Conservation (phyloP, 2,888 invertebrate species). For the Anarsia innoxiella region DNA sequence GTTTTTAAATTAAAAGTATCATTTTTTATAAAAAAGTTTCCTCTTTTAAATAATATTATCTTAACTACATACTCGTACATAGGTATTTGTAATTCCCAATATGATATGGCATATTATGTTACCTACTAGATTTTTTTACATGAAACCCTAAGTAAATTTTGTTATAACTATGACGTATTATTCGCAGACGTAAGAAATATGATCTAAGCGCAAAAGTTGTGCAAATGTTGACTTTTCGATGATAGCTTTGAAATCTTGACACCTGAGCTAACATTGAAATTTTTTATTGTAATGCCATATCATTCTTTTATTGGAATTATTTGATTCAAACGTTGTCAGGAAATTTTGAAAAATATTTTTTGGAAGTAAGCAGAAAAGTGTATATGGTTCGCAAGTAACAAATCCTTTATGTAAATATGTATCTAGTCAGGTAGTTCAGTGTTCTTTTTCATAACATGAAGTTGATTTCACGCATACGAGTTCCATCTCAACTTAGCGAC, state of each 20-base stretch:
- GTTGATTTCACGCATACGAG: no score
- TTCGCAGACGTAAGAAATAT: slow-evolving; percentile 52
- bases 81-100: not conserved
- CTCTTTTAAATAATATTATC: no score
- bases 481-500: not conserved
- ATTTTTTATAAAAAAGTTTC: no score
- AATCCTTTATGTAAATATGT: no score
- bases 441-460: no score
- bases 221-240: slow-evolving; percentile 54
- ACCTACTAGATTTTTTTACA: not conserved
- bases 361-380: no score
- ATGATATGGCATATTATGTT: not conserved
- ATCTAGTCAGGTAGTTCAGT: no score
- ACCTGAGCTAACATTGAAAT: slow-evolving; percentile 60
- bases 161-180: slow-evolving; percentile 52
- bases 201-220: slow-evolving; percentile 43
- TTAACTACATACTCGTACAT: not conserved
- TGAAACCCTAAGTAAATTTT: slow-evolving; percentile 49
- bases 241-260: slow-evolving; percentile 43
- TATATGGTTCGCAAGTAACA: no score
- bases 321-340: no score
- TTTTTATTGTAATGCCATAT: slow-evolving; percentile 20
- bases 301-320: no score
- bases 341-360: no score
- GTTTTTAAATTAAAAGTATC: no score